A percentile compares a stretch with the other conserved stretches of the same genome.
Conservation (phyloP, 1,140 invertebrate species). For the Magallana angulata region DNA sequence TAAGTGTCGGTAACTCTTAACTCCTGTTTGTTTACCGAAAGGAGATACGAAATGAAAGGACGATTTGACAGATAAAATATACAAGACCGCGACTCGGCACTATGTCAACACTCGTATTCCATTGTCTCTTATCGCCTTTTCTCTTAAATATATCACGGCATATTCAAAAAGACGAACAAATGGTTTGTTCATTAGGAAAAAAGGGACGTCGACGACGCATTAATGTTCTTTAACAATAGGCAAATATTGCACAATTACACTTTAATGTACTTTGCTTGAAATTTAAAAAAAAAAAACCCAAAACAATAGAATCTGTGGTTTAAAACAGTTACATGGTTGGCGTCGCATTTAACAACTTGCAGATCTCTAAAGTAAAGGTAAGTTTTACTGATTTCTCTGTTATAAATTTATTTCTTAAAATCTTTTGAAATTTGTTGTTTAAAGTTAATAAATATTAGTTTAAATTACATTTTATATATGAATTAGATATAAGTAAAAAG, state of each 20-base stretch:
- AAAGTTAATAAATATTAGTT: too few species aligned
- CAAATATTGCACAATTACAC: not conserved
- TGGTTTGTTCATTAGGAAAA: not conserved
- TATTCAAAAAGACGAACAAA: not conserved
- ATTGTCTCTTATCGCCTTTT: not conserved
- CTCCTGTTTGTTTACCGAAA: not conserved
- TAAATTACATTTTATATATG: too few species aligned
- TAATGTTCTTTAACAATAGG: not conserved
- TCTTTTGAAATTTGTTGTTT: too few species aligned
- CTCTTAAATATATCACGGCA: not conserved
- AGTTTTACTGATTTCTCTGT: not conserved
- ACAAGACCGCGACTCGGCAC: not conserved
- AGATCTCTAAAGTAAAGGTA: not conserved
- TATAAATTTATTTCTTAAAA: too few species aligned
- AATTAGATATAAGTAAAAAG: too few species aligned
- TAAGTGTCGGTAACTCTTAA: not conserved
- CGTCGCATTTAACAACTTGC: not conserved
- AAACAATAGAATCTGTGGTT: not conserved
- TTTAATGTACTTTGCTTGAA: not conserved
- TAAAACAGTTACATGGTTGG: not conserved
- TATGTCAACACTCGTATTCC: not conserved
- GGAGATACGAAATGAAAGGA: conserved; percentile 7
- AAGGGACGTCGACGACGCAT: not conserved
- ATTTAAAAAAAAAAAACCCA: not conserved
- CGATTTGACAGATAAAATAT: conserved; percentile 22